These are phyloP conservation scores for Pica pica DNA, from an alignment of 2,113 vertebrate species.

Conservation along the genomic window DNA sequence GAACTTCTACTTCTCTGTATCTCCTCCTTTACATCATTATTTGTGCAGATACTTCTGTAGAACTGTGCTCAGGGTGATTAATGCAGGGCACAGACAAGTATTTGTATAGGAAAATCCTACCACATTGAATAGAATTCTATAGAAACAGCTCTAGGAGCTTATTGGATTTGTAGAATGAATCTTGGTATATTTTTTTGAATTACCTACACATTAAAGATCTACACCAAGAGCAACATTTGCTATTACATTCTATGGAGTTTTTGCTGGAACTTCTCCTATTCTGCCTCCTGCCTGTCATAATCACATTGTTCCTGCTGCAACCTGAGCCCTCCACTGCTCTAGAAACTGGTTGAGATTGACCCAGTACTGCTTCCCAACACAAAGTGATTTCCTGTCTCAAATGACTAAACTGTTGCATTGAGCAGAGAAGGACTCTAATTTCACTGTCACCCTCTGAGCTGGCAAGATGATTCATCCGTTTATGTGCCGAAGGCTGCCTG, in stretches of 20 bases:
- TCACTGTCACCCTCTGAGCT: not conserved
- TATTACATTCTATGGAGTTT: not conserved
- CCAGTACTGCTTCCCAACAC: not conserved
- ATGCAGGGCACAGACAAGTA: not conserved
- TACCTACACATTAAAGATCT: not conserved
- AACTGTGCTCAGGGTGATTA: not conserved
- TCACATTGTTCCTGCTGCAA: not conserved
- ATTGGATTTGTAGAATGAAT: not conserved
- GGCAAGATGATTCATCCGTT: not conserved
- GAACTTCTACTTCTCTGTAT: not conserved
- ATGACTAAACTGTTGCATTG: not conserved
- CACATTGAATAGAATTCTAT: not conserved
- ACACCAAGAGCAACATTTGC: not conserved
- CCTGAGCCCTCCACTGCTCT: not conserved
- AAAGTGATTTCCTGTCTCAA: not conserved
- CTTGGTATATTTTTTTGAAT: not conserved
- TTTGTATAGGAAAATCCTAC: not conserved
- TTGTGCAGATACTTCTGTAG: not conserved
- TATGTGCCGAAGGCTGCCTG: not conserved
- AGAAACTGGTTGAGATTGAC: not conserved
- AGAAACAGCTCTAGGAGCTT: not conserved
- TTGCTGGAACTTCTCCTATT: not conserved
- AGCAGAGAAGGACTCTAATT: slow-evolving; percentile 14
- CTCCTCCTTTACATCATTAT: not conserved
- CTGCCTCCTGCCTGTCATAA: not conserved